Conservation (phyloP, 1,140 invertebrate genomes). For the Bombus soroeensis region DNA sequence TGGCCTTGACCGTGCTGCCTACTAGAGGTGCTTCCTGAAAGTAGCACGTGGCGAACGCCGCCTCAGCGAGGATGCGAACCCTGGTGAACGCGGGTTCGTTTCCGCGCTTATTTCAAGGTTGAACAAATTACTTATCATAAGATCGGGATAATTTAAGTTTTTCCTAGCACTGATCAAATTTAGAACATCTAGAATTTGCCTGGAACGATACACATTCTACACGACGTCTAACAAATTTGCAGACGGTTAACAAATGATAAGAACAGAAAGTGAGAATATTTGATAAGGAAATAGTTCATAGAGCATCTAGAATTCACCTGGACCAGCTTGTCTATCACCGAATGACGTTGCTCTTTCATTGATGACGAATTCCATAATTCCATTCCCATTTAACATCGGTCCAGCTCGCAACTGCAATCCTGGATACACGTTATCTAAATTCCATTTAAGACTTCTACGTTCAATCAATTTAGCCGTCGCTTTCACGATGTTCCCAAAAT, state of each 20-base stretch:
- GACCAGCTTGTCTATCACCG: slow-evolving; percentile 74
- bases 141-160: too few species aligned
- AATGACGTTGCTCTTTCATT: slow-evolving; percentile 82
- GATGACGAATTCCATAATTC: slow-evolving; percentile 88
- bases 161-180: too few species aligned
- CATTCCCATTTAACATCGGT: slow-evolving; percentile 85
- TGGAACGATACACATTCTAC: neutral
- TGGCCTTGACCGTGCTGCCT: slow-evolving; percentile 78
- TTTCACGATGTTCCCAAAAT: slow-evolving; percentile 88
- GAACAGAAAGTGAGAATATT: neutral
- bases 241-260: neutral
- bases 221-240: neutral
- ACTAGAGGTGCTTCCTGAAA: slow-evolving; percentile 69
- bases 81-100: slow-evolving; percentile 47
- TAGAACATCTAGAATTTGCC: too few species aligned
- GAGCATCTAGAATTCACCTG: slow-evolving; percentile 65
- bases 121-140: neutral
- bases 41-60: slow-evolving; percentile 7
- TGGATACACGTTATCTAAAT: slow-evolving; percentile 87
- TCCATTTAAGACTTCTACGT: slow-evolving; percentile 88
- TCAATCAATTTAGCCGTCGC: slow-evolving; percentile 88
- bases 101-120: slow-evolving; percentile 40
- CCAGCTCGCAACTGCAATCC: slow-evolving; percentile 88
- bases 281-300: too few species aligned
- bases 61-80: slow-evolving; percentile 42